Evolutionary conservation across 2,888 invertebrate genomes (phyloP), one percentile per base, ranked within the genome.

Genomic region (Idaea biselata): DNA sequence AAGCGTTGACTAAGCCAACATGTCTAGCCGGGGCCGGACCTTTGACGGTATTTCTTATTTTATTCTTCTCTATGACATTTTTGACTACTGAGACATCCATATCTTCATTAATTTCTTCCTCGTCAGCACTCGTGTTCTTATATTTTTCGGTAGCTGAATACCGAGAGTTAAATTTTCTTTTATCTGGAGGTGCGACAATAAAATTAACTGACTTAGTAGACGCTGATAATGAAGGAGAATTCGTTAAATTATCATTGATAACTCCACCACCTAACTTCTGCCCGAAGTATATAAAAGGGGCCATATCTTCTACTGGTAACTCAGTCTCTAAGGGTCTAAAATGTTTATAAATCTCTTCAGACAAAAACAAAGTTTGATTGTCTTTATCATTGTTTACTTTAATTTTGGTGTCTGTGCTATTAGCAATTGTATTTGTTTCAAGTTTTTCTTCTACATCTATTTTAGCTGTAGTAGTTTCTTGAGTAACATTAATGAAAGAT

Each of bases 221-320:
- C n/a, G 92, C 90, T 57, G 90, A 90, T 58, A 89, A 69, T 25
- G 86, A 86, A n/a, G 92, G 91, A 17, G 89, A 87, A 72, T 89
- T 84, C 0, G 91, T 92, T 14, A 92, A 78, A 68, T 92, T 93
- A 65, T 92, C 93, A 64, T 73, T 88, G 17, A 92, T 85, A 16
- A 76, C 73, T 65, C 76, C 84, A 1, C 89, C 87, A 11, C 85
- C 90, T 56, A 93, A 76, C 78, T 96, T 96, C 76, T 95, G 94
- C 0, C 96, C 96, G 77, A 96, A 96, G 76, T 93, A 95, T 63
- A 95, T 88, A 81, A 96, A 96, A 14, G 95, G 95, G 59, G 94
- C 94, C 89, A 95, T 93, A 74, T 95, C 95, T 79, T 94, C 95
- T 57, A 93, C 93, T 0, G 94, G 94, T 62, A 95, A 83, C 72